Evolutionary conservation across 1,140 invertebrate genomes (phyloP), one percentile per base, ranked within the genome.

Genomic region (Papilio machaon): DNA sequence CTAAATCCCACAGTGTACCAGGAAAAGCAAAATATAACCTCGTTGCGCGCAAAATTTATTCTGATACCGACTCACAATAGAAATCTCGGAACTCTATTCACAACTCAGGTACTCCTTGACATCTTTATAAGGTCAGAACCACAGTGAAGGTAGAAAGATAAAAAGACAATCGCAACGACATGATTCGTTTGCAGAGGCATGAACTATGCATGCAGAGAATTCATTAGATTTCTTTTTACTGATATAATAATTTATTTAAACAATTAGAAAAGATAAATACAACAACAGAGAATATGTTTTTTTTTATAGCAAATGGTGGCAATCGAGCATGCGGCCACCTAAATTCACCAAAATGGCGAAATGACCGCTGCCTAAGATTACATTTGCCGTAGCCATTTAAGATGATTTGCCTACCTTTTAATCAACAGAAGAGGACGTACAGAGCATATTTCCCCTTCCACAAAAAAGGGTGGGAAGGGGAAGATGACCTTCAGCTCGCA

Each of bases 1-100:
- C 2, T 6, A 70, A 35, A 38, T 70, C 64, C 13, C 64, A 70
- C 64, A 70, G 15, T 15, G 30, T 38, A 70, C 13, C 3, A 70
- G 64, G 64, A 70, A 70, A 70, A 35, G 11, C 15, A 38, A 67
- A 35, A 0, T 54, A 70, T 70, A 70, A 70, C 23, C 64, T 70
- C 30, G 64, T 38, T 15, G 13, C 23, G 6, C 5, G 30, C 13
- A 7, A 35, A 70, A 70, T 35, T 35, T 70, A 70, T 35, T 70
- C 30, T 1, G 6, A 15, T 13, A 38, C 30, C 23, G 19, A 9
- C 13, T 70, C 30, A 70, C 64, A 70, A 70, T 70, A 70, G 64
- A 35, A 30, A 35, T 15, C 23, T 70, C 64, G n/a, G 64, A 70
- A 15, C 23, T 70, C 17, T 70, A 64, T 17, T 17, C 52, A 54